Conservation (phyloP, 2,797 vertebrate species). For the Clarias platycephalus region DNA sequence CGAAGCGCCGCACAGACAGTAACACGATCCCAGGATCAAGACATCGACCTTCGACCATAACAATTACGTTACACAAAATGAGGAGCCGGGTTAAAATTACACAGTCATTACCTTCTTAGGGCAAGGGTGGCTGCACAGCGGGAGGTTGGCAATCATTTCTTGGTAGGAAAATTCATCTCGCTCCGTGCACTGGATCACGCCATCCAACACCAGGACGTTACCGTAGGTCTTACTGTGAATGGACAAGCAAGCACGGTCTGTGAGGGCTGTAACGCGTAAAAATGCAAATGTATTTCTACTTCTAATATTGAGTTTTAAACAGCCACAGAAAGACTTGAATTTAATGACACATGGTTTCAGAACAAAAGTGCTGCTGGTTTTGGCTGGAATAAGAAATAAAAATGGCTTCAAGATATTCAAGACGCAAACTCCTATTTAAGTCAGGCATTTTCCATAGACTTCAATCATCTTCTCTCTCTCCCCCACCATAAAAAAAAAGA, state of each 20-base stretch:
- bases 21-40: slow-evolving; percentile 2
- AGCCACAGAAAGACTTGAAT: neutral
- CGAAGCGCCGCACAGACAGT: neutral
- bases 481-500: no score
- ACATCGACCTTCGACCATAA: neutral
- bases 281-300: neutral
- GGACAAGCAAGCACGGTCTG: no score
- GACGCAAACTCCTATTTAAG: neutral
- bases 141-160: slow-evolving; percentile 97
- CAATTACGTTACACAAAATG: neutral
- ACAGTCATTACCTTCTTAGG: slow-evolving; percentile 86
- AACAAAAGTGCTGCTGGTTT: neutral
- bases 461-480: neutral
- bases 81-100: slow-evolving; percentile 8
- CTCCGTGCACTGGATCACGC: slow-evolving; percentile 98
- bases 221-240: slow-evolving; percentile 90
- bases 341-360: neutral
- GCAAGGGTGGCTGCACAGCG: slow-evolving; percentile 88
- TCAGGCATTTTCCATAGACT: neutral
- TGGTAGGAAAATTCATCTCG: slow-evolving; percentile 97
- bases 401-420: neutral
- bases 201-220: slow-evolving; percentile 92
- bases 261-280: neutral
- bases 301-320: neutral
- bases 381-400: neutral